phyloP scores from a whole-genome alignment of 2,113 vertebrate genomes.

The Holacanthus passer region DNA sequence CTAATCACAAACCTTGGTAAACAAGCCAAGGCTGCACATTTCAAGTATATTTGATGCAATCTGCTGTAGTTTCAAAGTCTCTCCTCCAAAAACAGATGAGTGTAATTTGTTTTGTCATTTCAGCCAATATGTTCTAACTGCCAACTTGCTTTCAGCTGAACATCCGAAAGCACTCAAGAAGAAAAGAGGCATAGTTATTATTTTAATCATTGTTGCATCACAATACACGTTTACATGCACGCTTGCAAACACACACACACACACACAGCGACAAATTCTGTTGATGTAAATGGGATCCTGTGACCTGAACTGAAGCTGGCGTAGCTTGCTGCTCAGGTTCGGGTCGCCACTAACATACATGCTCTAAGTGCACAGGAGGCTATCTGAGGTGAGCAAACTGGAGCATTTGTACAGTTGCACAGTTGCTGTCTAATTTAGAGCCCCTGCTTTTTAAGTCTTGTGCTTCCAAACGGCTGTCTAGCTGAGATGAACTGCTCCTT shows the following conservation, averaged over 20 bases:
- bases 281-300: slow-evolving; percentile 6
- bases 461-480: slow-evolving; percentile 66
- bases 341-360: slow-evolving; percentile 11
- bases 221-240: background rate
- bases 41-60: slow-evolving; percentile 40
- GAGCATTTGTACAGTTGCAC: slow-evolving; percentile 41
- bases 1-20: slow-evolving; percentile 12
- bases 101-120: slow-evolving; percentile 32
- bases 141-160: slow-evolving; percentile 21
- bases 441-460: slow-evolving; percentile 44
- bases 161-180: background rate
- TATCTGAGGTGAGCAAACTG: slow-evolving; percentile 34
- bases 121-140: slow-evolving; percentile 27
- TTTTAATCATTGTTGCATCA: background rate
- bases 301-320: background rate
- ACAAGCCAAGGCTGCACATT: slow-evolving; percentile 5
- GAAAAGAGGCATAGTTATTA: slow-evolving; percentile 16
- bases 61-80: slow-evolving; percentile 29
- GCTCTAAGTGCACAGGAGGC: slow-evolving; percentile 9
- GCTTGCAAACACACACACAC: background rate
- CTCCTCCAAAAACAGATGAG: slow-evolving; percentile 17
- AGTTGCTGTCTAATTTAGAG: slow-evolving; percentile 56
- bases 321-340: slow-evolving; percentile 23
- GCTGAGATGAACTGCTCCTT: slow-evolving; percentile 71
- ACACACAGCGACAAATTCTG: background rate